Conservation (phyloP, 2,113 vertebrate genomes). For the Mustelus asterias region DNA sequence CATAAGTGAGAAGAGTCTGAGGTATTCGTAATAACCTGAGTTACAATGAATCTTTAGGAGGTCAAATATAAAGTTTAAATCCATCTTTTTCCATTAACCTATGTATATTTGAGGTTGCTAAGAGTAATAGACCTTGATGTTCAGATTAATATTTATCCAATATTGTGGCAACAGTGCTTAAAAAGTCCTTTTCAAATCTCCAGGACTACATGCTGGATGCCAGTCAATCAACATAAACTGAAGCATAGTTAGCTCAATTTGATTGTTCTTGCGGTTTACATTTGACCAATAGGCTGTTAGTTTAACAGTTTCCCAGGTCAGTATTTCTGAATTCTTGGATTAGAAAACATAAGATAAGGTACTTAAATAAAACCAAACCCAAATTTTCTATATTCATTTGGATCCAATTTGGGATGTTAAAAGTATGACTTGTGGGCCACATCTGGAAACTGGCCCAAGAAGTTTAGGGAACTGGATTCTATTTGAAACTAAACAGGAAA, state of each 20-base stretch:
- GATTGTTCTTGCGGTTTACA: background rate
- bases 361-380: background rate
- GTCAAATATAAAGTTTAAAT: background rate
- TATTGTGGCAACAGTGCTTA: background rate
- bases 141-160: background rate
- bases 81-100: too few species aligned
- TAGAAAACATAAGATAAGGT: background rate
- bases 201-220: background rate
- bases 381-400: background rate
- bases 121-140: background rate
- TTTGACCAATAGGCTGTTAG: background rate
- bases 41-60: background rate
- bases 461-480: background rate
- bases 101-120: background rate
- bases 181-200: background rate
- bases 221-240: background rate
- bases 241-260: background rate
- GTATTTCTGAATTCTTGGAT: background rate
- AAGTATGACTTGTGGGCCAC: background rate
- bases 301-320: background rate
- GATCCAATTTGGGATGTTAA: background rate
- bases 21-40: background rate
- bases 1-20: background rate
- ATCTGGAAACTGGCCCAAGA: background rate
- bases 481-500: background rate